These are phyloP conservation scores for Romanogobio albipinnatus DNA, from an alignment of 2,113 vertebrate species.

Conservation along the genomic window DNA sequence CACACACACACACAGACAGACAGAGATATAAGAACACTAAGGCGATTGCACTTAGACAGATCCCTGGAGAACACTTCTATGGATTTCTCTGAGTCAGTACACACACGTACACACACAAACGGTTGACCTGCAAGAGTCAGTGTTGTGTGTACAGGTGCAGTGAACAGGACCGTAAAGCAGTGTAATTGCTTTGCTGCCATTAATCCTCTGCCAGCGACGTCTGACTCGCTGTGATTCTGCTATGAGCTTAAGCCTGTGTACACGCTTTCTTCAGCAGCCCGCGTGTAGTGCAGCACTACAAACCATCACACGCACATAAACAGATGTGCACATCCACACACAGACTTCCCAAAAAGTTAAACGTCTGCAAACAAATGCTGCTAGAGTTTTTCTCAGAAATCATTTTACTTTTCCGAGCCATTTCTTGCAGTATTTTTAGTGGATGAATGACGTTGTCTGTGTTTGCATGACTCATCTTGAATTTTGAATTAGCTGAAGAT, in stretches of 20 bases:
- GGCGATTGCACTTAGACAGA: not conserved
- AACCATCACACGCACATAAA: not conserved
- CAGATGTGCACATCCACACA: constrained; percentile 19
- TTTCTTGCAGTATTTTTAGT: not conserved
- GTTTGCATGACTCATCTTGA: not conserved
- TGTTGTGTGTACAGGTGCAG: constrained; percentile 40
- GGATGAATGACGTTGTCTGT: not conserved
- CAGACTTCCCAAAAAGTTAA: not conserved
- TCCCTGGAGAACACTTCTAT: constrained; percentile 14
- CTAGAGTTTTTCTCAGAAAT: not conserved
- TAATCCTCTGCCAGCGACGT: constrained; percentile 49
- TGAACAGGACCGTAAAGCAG: constrained; percentile 50
- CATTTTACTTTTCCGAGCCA: not conserved
- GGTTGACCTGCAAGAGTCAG: constrained; percentile 25
- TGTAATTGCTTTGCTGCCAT: constrained; percentile 52
- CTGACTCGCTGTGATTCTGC: constrained; percentile 42
- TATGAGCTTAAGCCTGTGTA: constrained; percentile 36
- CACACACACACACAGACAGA: not conserved
- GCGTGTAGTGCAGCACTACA: not conserved
- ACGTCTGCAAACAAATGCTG: not conserved
- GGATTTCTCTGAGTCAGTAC: not conserved
- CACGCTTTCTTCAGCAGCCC: constrained; percentile 13
- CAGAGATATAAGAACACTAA: not conserved
- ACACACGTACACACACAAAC: not conserved
- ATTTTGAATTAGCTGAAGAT: not conserved